Percentiles rank a stretch among this genome's conserved stretches.
These are phyloP conservation scores for Gila orcuttii DNA, from an alignment of 2,113 vertebrate species.

Conservation along the genomic window DNA sequence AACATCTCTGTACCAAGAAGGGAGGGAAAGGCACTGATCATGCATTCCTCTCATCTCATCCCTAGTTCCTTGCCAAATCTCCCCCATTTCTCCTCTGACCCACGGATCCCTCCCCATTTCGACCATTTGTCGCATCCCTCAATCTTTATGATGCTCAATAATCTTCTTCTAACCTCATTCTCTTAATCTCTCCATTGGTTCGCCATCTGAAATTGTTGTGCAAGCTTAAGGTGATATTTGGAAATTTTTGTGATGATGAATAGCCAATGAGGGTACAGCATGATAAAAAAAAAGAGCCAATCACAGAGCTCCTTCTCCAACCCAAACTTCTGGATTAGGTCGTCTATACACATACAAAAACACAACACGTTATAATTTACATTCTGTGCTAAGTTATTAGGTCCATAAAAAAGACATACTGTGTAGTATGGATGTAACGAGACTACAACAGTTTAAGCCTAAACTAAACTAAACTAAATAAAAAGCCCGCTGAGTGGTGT, in stretches of 20 bases:
- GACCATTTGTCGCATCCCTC: conserved; percentile 13
- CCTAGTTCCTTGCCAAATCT: conserved; percentile 46
- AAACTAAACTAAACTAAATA: too few relatives aligned
- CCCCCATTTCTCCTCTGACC: conserved; percentile 36
- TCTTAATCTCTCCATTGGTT: conserved; percentile 18
- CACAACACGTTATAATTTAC: too few relatives aligned
- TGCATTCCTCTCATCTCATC: conserved; percentile 35
- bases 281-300: not conserved
- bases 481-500: too few relatives aligned
- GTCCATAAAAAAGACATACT: too few relatives aligned
- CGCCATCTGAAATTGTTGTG: conserved; percentile 26
- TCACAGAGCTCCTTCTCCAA: not conserved
- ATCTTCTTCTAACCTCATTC: conserved; percentile 38
- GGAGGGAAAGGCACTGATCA: conserved; percentile 33
- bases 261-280: conserved; percentile 6
- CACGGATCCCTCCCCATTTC: conserved; percentile 37
- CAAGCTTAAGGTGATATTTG: conserved; percentile 15
- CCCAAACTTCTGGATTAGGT: not conserved
- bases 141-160: conserved; percentile 33
- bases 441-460: too few relatives aligned
- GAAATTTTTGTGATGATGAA: not conserved
- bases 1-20: conserved; percentile 14
- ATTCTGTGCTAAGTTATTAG: too few relatives aligned
- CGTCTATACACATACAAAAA: not conserved
- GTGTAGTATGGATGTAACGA: too few relatives aligned